phyloP scores from a whole-genome alignment of 2,113 vertebrate genomes.

The Platichthys flesus region DNA sequence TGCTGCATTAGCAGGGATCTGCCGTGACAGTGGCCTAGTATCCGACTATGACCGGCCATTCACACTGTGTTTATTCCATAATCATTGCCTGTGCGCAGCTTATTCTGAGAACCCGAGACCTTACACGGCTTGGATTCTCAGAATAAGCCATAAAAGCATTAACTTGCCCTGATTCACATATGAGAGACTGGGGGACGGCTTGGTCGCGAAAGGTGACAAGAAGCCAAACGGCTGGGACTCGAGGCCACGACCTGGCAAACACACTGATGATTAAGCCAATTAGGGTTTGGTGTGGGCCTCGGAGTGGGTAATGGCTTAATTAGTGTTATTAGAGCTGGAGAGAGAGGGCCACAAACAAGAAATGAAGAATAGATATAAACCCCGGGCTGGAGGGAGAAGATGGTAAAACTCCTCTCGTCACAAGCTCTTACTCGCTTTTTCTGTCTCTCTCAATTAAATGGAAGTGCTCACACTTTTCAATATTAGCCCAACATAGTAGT shows the following conservation, averaged over 20 bases:
- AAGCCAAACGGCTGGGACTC: conserved; percentile 31
- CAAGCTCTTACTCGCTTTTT: conserved; percentile 28
- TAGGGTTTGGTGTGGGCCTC: conserved; percentile 61
- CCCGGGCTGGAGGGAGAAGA: conserved; percentile 27
- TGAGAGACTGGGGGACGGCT: conserved; percentile 27
- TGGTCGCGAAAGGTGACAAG: conserved; percentile 47
- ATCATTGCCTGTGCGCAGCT: conserved; percentile 6
- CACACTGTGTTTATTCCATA: conserved; percentile 11
- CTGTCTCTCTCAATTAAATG: conserved; percentile 15
- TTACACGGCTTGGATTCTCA: conserved; percentile 21
- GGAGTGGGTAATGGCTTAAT: conserved; percentile 80
- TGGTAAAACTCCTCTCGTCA: conserved; percentile 10
- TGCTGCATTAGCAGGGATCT: conserved; percentile 22
- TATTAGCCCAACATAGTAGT: background rate
- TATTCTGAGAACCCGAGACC: conserved; percentile 29
- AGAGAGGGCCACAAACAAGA: conserved; percentile 44
- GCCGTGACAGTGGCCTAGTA: background rate
- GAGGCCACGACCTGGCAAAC: conserved; percentile 47
- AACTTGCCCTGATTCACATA: conserved; percentile 51
- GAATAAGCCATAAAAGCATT: conserved; percentile 49
- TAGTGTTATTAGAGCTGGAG: conserved; percentile 71
- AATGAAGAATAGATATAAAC: conserved; percentile 47
- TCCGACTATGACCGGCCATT: background rate
- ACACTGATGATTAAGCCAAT: conserved; percentile 72
- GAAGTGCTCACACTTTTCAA: conserved; percentile 25